Evolutionary conservation across 2,888 invertebrate genomes (phyloP).

Genomic region (Acholoe squamosa): DNA sequence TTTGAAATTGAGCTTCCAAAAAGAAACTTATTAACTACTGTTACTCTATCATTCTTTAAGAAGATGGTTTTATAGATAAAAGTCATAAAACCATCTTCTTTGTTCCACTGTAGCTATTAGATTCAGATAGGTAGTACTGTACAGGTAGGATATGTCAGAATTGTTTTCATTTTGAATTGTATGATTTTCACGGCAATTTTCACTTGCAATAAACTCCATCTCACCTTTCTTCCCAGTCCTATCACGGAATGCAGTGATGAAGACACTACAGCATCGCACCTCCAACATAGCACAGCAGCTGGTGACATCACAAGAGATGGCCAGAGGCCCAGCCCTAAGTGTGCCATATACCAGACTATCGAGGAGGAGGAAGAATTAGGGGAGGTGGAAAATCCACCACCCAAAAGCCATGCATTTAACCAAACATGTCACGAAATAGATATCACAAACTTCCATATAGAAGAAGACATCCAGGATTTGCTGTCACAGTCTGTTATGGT

Average conservation of each 20-base stretch:
- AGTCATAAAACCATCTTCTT: no score
- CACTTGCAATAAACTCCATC: no score
- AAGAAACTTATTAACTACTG: no score
- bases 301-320: not conserved
- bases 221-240: constrained; percentile 73
- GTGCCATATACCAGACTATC: not conserved
- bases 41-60: no score
- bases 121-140: no score
- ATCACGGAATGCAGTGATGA: constrained; percentile 80
- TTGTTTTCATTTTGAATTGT: no score
- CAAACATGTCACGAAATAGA: constrained; percentile 76
- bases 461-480: constrained; percentile 72
- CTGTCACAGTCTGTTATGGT: constrained; percentile 76
- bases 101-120: no score
- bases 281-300: not conserved
- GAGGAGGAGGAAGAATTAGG: not conserved
- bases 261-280: constrained; percentile 42
- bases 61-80: no score
- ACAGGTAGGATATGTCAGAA: no score
- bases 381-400: not conserved
- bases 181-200: no score
- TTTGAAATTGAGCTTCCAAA: no score
- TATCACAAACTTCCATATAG: constrained; percentile 73
- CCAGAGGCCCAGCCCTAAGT: not conserved
- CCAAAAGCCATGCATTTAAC: not conserved